Conservation (phyloP, 64 coral and sea anemone genomes). For the Anthopleura sola region DNA sequence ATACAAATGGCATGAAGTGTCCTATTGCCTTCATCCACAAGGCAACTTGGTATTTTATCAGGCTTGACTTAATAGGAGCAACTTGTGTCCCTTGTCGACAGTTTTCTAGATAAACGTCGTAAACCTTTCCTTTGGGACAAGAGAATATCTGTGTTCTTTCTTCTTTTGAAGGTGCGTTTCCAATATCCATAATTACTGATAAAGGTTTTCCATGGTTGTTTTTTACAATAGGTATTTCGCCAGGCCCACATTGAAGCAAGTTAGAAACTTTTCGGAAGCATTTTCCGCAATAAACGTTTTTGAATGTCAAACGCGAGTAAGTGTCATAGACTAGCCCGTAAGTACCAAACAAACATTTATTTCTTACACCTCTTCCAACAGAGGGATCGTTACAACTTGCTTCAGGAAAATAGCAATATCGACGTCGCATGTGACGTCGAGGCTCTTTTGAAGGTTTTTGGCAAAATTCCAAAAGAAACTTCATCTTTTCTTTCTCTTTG, state of each 20-base stretch:
- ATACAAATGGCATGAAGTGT: too few relatives aligned
- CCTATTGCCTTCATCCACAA: constrained; percentile 23
- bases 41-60: neutral
- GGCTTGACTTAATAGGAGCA: neutral
- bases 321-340: too few relatives aligned
- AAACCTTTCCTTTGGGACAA: neutral
- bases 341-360: too few relatives aligned
- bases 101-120: constrained; percentile 5
- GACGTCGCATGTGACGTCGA: too few relatives aligned
- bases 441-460: too few relatives aligned
- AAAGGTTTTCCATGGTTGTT: neutral
- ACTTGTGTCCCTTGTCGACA: neutral
- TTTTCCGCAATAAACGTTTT: neutral
- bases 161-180: neutral
- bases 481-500: neutral
- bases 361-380: too few relatives aligned
- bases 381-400: too few relatives aligned
- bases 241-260: too few relatives aligned
- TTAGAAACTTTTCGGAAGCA: too few relatives aligned
- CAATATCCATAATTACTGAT: neutral
- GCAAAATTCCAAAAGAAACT: constrained; percentile 15
- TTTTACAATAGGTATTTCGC: too few relatives aligned
- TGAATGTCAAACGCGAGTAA: too few relatives aligned
- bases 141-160: neutral
- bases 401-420: too few relatives aligned